Evolutionary conservation across 2,888 invertebrate species (phyloP), one percentile per base, ranked within the genome.

Genomic region (Lymantria monacha): DNA sequence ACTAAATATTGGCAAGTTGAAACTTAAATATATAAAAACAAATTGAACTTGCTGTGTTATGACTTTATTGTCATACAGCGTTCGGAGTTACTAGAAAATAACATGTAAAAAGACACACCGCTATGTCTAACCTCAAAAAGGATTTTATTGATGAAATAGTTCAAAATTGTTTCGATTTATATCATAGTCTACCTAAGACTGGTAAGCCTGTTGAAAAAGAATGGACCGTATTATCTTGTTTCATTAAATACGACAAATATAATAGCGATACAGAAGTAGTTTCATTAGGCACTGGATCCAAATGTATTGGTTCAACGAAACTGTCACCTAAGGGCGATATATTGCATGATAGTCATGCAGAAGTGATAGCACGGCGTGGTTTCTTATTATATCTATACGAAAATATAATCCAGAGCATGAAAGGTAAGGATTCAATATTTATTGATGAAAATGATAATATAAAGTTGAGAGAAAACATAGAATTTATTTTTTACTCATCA

Each of bases 261-360:
- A 69, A 63, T 31, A 68, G 81, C 43, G 64, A 72, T 7, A 66
- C 85, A 37, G 91, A 93, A 74, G 94, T 97, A 3, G 94, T 97
- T 30, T 93, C 97, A n/a, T 79, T 98, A 48, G 97, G 97, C 1
- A 97, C 97, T 2, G 98, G 98, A 0, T 96, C 98, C 0, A 98
- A 98, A 88, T 98, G 98, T 81, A 93, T 98, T 58, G 97, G 98
- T 0, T 91, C 92, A 50, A 83, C 86, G 3, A 93, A 94, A 78
- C 88, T 95, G 87, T 94, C 94, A 48, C 70, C 87, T 1, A 79
- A 77, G 30, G 97, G 97, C 1, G 93, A 93, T 66, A 91, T 96
- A 55, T 71, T 99, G 11, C 96, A 96, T 76, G 98, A 99, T 81
- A 97, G 96, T 38, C 98, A 99, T 87, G 97, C 98, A 0, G 98